Base-by-base conservation (phyloP, 92 coral and sea anemone species). In the Hydrozoanthus gracilis region DNA sequence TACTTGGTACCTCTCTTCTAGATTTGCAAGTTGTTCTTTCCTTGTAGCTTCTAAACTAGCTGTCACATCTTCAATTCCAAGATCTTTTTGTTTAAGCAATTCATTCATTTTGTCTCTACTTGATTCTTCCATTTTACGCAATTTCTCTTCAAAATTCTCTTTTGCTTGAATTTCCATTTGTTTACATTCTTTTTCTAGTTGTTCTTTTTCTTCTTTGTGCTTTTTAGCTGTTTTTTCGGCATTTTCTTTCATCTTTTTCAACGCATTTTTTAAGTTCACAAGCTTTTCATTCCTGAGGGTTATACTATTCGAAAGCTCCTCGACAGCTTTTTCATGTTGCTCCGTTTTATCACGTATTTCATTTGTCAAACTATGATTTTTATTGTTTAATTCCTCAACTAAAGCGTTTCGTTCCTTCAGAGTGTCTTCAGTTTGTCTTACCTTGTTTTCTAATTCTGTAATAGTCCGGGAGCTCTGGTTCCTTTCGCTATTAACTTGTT, bases 51-150 rank as follows among this genome's bases (percentile, higher is more conserved):
- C 94, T 83, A 93, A 90, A 73, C 88, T 97, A 5, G 84, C 86
- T 4, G 98, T 88, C 44, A 93, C 93, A 84, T 95, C 99, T 83
- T 95, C 95, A 46, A 97, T 93, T 15, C 95, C 93, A 76, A 97
- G 85, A 56, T 95, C 94, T 68, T 90, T 90, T 66, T 95, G 97
- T 55, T 95, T 90, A 4, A 92, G 92, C 45, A 97, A 82, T 82
- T 95, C 97, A 47, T 86, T 88, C 69, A 97, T 93, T 65, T 91
- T 95, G 6, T 78, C 87, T 51, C 86, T 90, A 20, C 92, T 82
- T 12, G 83, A 73, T 54, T 97, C 95, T 45, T 97, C 99, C 78
- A 92, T 93, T 82, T 93, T 96, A 44, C 60, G 79, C 35, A 97
- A 83, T 73, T 89, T 90, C 3, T 91, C 92, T 58, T 93, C 91